phyloP scores from a whole-genome alignment of 2,797 vertebrate species.

The Mormyrus proboscirostris region DNA sequence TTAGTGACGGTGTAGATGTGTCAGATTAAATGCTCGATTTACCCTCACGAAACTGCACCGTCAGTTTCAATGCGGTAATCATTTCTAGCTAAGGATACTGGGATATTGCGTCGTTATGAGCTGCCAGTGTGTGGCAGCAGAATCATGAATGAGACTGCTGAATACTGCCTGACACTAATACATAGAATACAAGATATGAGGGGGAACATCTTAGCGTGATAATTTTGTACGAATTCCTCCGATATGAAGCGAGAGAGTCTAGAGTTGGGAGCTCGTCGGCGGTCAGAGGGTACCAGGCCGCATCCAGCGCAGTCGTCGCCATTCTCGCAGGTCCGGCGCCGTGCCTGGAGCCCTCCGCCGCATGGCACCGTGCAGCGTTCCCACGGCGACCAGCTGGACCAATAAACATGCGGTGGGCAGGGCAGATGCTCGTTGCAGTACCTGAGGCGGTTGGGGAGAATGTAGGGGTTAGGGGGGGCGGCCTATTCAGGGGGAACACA shows the following conservation, averaged over 20 bases:
- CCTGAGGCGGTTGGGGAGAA: constrained; percentile 38
- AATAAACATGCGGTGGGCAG: constrained; percentile 77
- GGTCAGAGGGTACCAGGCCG: constrained; percentile 54
- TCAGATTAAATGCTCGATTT: not conserved
- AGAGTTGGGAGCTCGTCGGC: not conserved
- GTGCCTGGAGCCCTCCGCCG: constrained; percentile 84
- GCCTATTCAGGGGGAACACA: not conserved
- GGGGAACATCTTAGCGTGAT: not conserved
- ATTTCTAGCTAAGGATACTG: not conserved
- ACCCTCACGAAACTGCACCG: not conserved
- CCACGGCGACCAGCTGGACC: constrained; percentile 86
- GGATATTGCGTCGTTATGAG: not conserved
- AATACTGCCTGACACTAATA: not conserved
- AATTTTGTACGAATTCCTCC: not conserved
- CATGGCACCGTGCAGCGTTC: constrained; percentile 83
- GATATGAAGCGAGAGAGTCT: not conserved
- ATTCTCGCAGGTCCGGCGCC: constrained; percentile 79
- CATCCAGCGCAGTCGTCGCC: constrained; percentile 84
- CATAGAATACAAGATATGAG: not conserved
- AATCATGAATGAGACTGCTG: not conserved
- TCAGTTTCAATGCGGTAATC: not conserved
- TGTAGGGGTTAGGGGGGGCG: not conserved
- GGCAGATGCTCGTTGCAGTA: constrained; percentile 85
- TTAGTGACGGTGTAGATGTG: not conserved
- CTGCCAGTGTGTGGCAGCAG: not conserved